Conservation (phyloP, 2,888 invertebrate species). For the Acronicta leporina region DNA sequence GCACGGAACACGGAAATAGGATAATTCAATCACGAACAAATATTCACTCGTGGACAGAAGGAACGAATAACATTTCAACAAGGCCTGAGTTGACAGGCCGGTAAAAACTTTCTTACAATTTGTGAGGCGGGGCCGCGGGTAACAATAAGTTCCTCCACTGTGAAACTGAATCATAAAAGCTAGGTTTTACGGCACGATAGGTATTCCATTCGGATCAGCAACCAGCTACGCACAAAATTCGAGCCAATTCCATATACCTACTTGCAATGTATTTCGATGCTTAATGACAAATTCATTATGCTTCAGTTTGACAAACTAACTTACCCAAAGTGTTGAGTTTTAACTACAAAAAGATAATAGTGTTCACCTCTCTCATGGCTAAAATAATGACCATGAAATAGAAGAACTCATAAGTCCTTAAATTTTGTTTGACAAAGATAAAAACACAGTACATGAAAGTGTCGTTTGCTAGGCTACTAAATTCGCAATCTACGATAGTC, state of each 20-base stretch:
- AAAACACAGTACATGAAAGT: conserved; percentile 6
- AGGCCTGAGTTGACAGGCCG: background rate
- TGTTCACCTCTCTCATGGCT: no score
- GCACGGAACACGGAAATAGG: conserved; percentile 29
- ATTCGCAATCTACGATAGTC: conserved; percentile 6
- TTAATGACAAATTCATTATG: conserved; percentile 1
- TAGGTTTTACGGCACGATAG: conserved; percentile 10
- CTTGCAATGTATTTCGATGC: background rate
- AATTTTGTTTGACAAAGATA: no score
- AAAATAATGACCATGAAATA: no score
- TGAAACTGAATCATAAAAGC: conserved; percentile 30
- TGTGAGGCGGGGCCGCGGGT: background rate
- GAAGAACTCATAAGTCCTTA: no score
- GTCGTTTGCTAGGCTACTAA: background rate
- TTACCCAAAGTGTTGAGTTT: no score
- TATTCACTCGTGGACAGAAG: background rate
- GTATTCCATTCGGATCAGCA: conserved; percentile 12
- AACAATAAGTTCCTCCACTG: conserved; percentile 15
- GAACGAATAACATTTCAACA: conserved; percentile 3
- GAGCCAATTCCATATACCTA: conserved; percentile 5
- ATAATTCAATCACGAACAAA: conserved; percentile 5
- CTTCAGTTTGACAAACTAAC: conserved; percentile 1
- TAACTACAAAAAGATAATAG: no score
- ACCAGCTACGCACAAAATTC: conserved; percentile 3
- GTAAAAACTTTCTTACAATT: conserved; percentile 29